Base-by-base conservation (phyloP, 2,888 invertebrate species). In the Ganaspis brasiliensis region DNA sequence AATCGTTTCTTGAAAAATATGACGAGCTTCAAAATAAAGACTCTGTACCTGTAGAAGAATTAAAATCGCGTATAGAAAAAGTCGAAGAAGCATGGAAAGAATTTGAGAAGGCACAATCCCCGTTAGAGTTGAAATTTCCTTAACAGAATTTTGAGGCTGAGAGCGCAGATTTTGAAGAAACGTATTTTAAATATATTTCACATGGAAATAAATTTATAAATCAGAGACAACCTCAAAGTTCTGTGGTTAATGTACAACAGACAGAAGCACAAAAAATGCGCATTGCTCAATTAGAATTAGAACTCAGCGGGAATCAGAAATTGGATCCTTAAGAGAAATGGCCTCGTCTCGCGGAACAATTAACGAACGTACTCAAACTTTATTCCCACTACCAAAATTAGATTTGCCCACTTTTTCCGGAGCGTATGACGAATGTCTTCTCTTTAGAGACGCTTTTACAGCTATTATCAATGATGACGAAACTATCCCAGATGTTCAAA, bases 361-460 rank as follows among this genome's bases (percentile, higher is more conserved):
- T 2, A 49, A n/a, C 16, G 16, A 49, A 1, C n/a, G 16, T 6
- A 6, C 1, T 14, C 49, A n/a, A 4, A 16, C 4, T 49, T 3
- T 49, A 49, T 49, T 49, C 3, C n/a, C n/a, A n/a, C n/a, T 49
- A 6, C 49, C 49, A 5, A 49, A 49, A 49, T 16, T 49, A 5
- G 49, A 49, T 1, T n/a, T 49, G n/a, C 16, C 49, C 49, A 49
- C 49, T 49, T 49, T 49, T 49, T 49, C n/a, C 49, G n/a, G n/a
- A 5, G 49, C 49, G 1, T 49, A 5, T n/a, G n/a, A 3, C 1
- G 16, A 49, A 2, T 49, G 49, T 2, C 1, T 49, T 6, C 0
- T 0, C n/a, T 49, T n/a, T 6, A 49, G 1, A 16, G 49, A 49
- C n/a, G 5, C 16, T 2, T 49, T 16, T n/a, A 3, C n/a, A n/a